Conservation (phyloP, 2,888 invertebrate species). For the Helleia helle region DNA sequence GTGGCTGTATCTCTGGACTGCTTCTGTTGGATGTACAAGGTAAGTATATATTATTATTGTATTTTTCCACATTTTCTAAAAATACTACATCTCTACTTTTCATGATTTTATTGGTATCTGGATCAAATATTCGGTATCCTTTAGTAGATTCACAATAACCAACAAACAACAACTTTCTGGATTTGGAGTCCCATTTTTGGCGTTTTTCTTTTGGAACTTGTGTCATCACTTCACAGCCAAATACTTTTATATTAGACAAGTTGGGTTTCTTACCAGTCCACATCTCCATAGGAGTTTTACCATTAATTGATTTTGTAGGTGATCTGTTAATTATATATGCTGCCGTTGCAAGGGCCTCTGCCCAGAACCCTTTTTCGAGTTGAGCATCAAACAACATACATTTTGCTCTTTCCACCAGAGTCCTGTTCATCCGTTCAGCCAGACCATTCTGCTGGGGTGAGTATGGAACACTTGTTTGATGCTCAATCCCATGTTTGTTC, state of each 20-base stretch:
- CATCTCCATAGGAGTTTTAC: no score
- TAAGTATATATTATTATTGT: no score
- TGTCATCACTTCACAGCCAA: constrained; percentile 5
- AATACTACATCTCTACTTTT: constrained; percentile 8
- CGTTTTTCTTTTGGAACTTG: constrained; percentile 2
- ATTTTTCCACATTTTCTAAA: no score
- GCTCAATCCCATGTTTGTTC: constrained; percentile 23
- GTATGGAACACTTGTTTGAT: constrained; percentile 17
- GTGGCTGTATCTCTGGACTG: no score
- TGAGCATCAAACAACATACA: background rate
- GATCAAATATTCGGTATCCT: background rate
- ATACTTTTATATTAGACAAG: constrained; percentile 2
- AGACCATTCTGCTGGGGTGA: constrained; percentile 9
- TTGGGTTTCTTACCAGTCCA: background rate
- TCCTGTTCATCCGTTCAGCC: constrained; percentile 5
- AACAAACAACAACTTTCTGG: no score
- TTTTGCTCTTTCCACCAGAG: background rate
- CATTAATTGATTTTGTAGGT: background rate
- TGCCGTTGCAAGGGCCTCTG: constrained; percentile 3
- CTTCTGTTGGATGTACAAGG: no score
- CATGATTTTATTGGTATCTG: background rate
- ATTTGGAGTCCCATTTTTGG: no score
- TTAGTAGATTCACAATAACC: constrained; percentile 5
- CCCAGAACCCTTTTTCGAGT: background rate
- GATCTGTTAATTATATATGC: constrained; percentile 5